Conservation (phyloP, 2,888 invertebrate species). For the Lissonota sp. region DNA sequence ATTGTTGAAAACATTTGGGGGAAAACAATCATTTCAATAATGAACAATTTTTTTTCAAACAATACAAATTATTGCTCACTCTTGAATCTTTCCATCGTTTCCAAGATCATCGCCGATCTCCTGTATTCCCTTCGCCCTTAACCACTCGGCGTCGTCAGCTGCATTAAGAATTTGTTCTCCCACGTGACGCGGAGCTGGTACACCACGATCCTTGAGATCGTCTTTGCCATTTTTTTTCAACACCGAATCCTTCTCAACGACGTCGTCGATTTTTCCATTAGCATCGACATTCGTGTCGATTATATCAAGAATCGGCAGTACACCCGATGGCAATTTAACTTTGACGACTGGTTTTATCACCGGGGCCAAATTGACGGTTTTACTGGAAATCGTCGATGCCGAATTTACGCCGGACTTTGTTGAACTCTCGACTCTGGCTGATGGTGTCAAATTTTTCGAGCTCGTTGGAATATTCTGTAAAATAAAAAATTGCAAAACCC, state of each 20-base stretch:
- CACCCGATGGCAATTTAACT: conserved; percentile 79
- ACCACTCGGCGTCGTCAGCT: conserved; percentile 70
- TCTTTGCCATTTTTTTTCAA: conserved; percentile 52
- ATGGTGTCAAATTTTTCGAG: conserved; percentile 56
- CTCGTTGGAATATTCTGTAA: conserved; percentile 68
- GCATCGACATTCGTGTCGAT: conserved; percentile 70
- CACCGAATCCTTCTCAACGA: conserved; percentile 60
- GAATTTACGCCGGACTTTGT: conserved; percentile 68
- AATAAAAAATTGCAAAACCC: conserved; percentile 26
- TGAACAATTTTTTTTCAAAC: background rate
- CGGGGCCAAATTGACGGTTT: conserved; percentile 56
- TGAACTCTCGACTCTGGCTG: conserved; percentile 60
- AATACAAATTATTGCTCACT: conserved; percentile 67
- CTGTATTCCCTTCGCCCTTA: conserved; percentile 77
- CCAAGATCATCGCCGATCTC: conserved; percentile 81
- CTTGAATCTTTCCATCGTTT: conserved; percentile 75
- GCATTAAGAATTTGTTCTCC: conserved; percentile 71
- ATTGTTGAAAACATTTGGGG: conserved; percentile 1
- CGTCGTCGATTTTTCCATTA: conserved; percentile 57
- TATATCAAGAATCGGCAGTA: conserved; percentile 79
- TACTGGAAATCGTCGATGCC: conserved; percentile 65
- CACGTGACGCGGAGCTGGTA: conserved; percentile 60
- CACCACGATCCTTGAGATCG: conserved; percentile 64
- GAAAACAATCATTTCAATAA: conserved; percentile 10
- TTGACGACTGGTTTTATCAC: conserved; percentile 66